Percentiles rank a stretch among this genome's conserved stretches.
phyloP scores from a whole-genome alignment of 2,888 invertebrate species.

The Rapana venosa region DNA sequence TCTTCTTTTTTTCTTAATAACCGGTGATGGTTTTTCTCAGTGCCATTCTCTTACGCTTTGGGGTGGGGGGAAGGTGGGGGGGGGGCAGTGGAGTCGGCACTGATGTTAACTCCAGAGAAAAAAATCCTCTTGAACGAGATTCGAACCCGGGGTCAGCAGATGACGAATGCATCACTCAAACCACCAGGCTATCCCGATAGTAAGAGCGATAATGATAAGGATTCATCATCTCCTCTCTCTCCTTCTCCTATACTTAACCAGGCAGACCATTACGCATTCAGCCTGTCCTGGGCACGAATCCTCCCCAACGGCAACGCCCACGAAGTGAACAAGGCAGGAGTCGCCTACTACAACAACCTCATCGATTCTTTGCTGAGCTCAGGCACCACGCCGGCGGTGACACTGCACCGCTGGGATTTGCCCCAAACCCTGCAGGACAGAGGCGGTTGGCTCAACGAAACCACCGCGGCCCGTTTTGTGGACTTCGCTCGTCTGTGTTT shows the following conservation, averaged over 20 bases:
- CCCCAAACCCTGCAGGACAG: constrained; percentile 63
- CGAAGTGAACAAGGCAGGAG: constrained; percentile 83
- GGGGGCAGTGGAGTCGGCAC: too few relatives aligned
- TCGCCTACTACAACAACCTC: constrained; percentile 87
- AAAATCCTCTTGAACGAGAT: too few relatives aligned
- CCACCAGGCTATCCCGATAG: too few relatives aligned
- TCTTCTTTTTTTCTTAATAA: not conserved
- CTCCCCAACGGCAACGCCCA: constrained; percentile 82
- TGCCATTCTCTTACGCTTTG: too few relatives aligned
- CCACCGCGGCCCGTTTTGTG: constrained; percentile 67
- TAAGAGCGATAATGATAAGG: too few relatives aligned
- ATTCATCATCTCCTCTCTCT: not conserved
- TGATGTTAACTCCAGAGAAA: too few relatives aligned
- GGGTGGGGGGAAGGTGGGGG: too few relatives aligned
- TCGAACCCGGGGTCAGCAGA: too few relatives aligned
- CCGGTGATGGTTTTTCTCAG: too few relatives aligned
- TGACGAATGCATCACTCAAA: too few relatives aligned
- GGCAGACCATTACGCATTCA: constrained; percentile 76
- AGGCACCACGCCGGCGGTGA: constrained; percentile 81
- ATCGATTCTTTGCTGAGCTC: constrained; percentile 84
- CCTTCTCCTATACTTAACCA: constrained; percentile 41
- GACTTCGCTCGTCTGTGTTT: constrained; percentile 75
- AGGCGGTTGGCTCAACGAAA: constrained; percentile 76
- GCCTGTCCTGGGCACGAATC: constrained; percentile 86
- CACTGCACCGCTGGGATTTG: constrained; percentile 79